Conservation (phyloP, 2,113 vertebrate genomes). For the Xyliphius kryptos region DNA sequence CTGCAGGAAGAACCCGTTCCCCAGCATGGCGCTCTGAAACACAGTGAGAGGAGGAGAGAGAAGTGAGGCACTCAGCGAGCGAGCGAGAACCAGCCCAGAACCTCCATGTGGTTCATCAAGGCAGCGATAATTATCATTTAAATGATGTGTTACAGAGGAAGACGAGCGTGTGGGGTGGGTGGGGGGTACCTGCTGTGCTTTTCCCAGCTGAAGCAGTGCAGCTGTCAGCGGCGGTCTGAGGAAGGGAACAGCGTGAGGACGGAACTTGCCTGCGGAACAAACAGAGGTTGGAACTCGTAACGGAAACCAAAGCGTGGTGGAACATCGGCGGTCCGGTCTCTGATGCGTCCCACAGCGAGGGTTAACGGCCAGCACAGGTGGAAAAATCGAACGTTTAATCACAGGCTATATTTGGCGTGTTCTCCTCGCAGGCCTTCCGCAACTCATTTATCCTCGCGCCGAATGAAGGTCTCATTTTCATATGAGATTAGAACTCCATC, state of each 20-base stretch:
- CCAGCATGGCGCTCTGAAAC: constrained; percentile 73
- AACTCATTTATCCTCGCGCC: constrained; percentile 62
- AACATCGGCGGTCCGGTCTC: no score
- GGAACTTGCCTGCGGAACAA: constrained; percentile 68
- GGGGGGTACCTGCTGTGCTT: constrained; percentile 79
- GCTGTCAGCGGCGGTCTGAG: constrained; percentile 75
- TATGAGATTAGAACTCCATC: constrained; percentile 70
- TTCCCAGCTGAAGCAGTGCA: constrained; percentile 81
- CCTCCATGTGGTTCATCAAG: no score
- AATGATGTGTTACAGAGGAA: neutral
- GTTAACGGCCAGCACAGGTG: constrained; percentile 61
- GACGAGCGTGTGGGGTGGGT: neutral
- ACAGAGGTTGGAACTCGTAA: constrained; percentile 6
- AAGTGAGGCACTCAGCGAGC: no score
- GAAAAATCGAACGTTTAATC: constrained; percentile 70
- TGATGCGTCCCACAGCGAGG: no score
- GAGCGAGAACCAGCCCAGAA: no score
- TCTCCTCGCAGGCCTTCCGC: constrained; percentile 57
- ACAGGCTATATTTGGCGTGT: constrained; percentile 66
- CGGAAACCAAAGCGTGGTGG: constrained; percentile 1
- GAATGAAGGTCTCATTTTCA: constrained; percentile 67
- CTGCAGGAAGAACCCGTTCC: constrained; percentile 77
- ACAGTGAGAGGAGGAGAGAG: no score
- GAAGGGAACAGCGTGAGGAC: constrained; percentile 74
- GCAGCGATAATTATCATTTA: neutral